Percentiles rank a stretch among this genome's conserved stretches.
Evolutionary conservation across 64 coral and sea anemone genomes (phyloP).

Genomic region (Trachythela sp.): DNA sequence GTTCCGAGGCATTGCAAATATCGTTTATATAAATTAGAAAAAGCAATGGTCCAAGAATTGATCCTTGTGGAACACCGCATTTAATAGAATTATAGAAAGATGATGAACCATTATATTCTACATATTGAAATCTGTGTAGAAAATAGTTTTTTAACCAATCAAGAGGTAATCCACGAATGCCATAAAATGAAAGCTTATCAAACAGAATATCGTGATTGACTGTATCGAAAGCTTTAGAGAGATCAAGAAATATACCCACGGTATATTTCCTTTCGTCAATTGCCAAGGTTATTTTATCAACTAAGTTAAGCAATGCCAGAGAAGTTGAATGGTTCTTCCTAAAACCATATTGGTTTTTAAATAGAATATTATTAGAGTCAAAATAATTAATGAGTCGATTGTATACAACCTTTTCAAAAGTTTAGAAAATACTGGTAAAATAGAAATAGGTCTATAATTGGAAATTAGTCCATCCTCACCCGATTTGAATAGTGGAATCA

Average conservation of each 20-base stretch:
- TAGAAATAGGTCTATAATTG: neutral
- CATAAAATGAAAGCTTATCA: neutral
- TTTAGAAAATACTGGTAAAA: neutral
- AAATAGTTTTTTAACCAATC: neutral
- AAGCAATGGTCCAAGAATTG: neutral
- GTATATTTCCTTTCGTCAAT: neutral
- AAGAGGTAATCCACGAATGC: neutral
- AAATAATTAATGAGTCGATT: neutral
- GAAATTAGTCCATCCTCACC: neutral
- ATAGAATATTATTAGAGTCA: neutral
- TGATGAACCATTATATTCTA: neutral
- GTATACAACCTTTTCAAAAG: neutral
- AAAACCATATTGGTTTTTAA: neutral
- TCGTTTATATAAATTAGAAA: slow-evolving; percentile 3
- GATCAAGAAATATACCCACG: neutral
- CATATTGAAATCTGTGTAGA: neutral
- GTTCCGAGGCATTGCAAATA: neutral
- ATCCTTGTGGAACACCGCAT: neutral
- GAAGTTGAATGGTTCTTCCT: neutral
- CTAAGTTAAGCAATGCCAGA: neutral
- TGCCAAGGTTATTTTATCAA: neutral
- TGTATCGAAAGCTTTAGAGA: neutral
- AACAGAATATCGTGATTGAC: neutral
- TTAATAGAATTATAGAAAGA: neutral
- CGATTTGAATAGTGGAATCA: too few species aligned